These are phyloP conservation scores for Nomada fabriciana DNA, from an alignment of 2,888 invertebrate genomes.

Conservation along the genomic window DNA sequence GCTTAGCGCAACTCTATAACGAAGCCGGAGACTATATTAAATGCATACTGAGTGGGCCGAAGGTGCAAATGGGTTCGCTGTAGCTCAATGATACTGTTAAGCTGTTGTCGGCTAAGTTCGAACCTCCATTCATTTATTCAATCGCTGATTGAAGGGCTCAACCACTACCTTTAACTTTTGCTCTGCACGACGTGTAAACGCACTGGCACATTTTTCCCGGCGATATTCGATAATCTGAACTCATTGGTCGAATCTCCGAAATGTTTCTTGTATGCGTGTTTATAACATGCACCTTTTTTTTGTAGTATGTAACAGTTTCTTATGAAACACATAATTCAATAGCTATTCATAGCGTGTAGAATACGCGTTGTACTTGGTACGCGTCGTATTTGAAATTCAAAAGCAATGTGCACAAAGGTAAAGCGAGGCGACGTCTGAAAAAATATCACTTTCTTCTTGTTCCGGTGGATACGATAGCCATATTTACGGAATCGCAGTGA, in stretches of 20 bases:
- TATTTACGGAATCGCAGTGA: not conserved
- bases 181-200: too few species aligned
- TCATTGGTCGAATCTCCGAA: too few species aligned
- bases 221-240: too few species aligned
- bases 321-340: too few species aligned
- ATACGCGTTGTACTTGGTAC: not conserved
- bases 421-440: not conserved
- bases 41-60: slow-evolving; percentile 43
- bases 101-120: slow-evolving; percentile 25
- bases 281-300: too few species aligned
- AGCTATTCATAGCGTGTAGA: too few species aligned
- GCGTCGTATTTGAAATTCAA: not conserved
- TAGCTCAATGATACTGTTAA: slow-evolving; percentile 42
- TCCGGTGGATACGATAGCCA: not conserved
- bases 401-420: not conserved
- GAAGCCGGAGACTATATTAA: slow-evolving; percentile 40
- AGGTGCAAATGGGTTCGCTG: slow-evolving; percentile 37
- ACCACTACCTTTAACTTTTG: too few species aligned
- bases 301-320: too few species aligned
- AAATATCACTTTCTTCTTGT: not conserved
- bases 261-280: too few species aligned
- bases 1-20: slow-evolving; percentile 55
- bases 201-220: too few species aligned
- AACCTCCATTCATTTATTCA: not conserved
- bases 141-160: too few species aligned